Conservation (phyloP, 2,113 vertebrate species). For the Sander lucioperca region DNA sequence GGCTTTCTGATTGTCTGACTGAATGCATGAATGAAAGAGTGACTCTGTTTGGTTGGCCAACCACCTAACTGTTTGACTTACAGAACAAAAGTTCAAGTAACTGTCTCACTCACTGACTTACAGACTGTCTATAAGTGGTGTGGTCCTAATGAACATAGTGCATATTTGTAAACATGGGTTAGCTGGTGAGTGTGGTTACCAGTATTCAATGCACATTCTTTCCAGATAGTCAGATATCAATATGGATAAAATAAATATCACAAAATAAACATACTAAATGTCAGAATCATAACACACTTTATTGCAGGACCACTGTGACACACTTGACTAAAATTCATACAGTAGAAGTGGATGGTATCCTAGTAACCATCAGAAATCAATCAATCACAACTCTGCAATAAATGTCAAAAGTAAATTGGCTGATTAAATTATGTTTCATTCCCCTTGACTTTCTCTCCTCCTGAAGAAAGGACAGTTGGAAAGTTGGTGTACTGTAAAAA, state of each 20-base stretch:
- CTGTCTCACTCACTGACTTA: conserved; percentile 13
- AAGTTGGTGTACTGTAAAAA: not conserved
- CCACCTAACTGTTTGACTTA: conserved; percentile 22
- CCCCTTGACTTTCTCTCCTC: not conserved
- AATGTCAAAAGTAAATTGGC: conserved; percentile 8
- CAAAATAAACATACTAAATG: not conserved
- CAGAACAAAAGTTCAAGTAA: conserved; percentile 35
- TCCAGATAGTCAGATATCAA: not conserved
- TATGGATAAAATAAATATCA: not conserved
- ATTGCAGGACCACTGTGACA: not conserved
- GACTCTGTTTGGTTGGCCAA: conserved; percentile 29
- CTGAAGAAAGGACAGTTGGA: not conserved
- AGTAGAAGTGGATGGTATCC: not conserved
- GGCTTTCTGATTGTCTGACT: conserved; percentile 43
- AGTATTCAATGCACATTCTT: not conserved
- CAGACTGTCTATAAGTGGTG: not conserved
- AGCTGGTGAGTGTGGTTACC: not conserved
- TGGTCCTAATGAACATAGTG: not conserved
- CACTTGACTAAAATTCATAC: not conserved
- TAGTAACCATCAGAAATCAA: conserved; percentile 1
- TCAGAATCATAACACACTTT: not conserved
- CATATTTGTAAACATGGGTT: not conserved
- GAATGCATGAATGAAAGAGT: conserved; percentile 52
- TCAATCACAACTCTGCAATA: not conserved
- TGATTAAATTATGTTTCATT: conserved; percentile 8